Conservation (phyloP, 2,888 invertebrate genomes). For the Scaptomyza tumidula region DNA sequence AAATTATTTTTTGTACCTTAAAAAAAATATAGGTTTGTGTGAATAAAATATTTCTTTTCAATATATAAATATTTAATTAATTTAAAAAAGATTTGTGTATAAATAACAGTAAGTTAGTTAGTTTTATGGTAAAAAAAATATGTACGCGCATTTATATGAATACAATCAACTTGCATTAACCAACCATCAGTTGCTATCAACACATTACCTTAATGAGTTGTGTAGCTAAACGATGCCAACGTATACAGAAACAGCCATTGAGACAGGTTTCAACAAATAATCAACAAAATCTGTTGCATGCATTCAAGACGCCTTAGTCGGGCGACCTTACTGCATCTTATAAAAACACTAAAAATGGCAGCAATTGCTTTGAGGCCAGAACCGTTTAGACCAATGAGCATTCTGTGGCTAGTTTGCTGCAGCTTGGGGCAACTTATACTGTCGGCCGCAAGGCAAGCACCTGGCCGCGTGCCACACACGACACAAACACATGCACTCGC, state of each 20-base stretch:
- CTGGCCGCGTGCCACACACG: constrained; percentile 35
- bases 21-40: too few species aligned
- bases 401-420: constrained; percentile 23
- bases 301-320: constrained; percentile 20
- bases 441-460: constrained; percentile 18
- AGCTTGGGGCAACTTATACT: constrained; percentile 11
- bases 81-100: too few species aligned
- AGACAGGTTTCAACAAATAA: constrained; percentile 44
- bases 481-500: not conserved
- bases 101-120: too few species aligned
- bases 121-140: too few species aligned
- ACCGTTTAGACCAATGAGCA: constrained; percentile 39
- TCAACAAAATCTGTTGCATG: constrained; percentile 36
- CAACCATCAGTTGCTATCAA: constrained; percentile 31
- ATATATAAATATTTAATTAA: too few species aligned
- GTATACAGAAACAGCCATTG: not conserved
- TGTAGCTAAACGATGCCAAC: constrained; percentile 20
- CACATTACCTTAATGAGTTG: constrained; percentile 48
- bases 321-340: constrained; percentile 57
- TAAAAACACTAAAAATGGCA: constrained; percentile 74
- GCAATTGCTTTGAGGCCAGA: constrained; percentile 63
- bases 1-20: too few species aligned
- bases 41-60: too few species aligned
- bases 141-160: not conserved
- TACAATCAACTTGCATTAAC: not conserved